phyloP scores from a whole-genome alignment of 1,140 invertebrate species.

The Lordiphosa collinella region DNA sequence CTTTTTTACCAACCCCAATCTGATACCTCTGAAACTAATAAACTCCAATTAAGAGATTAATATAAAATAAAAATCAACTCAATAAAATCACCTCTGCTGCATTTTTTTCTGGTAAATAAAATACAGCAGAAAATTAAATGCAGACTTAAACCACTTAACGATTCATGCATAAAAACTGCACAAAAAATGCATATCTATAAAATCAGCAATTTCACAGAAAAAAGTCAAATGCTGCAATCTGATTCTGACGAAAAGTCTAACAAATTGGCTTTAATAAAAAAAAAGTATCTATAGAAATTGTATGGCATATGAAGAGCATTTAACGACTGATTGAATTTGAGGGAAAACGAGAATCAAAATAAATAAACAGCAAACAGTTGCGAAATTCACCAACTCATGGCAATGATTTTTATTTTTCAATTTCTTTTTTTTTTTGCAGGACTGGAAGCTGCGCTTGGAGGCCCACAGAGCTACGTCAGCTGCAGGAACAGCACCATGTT shows the following conservation, averaged over 20 bases:
- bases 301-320: slow-evolving; percentile 26
- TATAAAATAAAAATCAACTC: no score
- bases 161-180: slow-evolving; percentile 1
- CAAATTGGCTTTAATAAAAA: slow-evolving; percentile 22
- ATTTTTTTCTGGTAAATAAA: not conserved
- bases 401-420: slow-evolving; percentile 46
- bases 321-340: slow-evolving; percentile 41
- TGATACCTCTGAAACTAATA: no score
- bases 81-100: no score
- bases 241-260: slow-evolving; percentile 16
- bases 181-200: slow-evolving; percentile 1
- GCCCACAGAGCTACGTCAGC: slow-evolving; percentile 11
- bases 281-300: slow-evolving; percentile 13
- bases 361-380: slow-evolving; percentile 10
- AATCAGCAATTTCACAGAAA: not conserved
- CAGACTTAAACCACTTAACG: not conserved
- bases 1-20: not conserved
- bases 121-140: not conserved
- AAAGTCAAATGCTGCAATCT: slow-evolving; percentile 10
- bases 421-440: slow-evolving; percentile 39
- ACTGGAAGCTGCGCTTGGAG: slow-evolving; percentile 22
- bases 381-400: slow-evolving; percentile 23
- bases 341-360: not conserved
- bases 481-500: slow-evolving; percentile 22
- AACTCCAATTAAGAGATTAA: no score